Evolutionary conservation across 2,888 invertebrate genomes (phyloP).

Genomic region (Phasia obesa): DNA sequence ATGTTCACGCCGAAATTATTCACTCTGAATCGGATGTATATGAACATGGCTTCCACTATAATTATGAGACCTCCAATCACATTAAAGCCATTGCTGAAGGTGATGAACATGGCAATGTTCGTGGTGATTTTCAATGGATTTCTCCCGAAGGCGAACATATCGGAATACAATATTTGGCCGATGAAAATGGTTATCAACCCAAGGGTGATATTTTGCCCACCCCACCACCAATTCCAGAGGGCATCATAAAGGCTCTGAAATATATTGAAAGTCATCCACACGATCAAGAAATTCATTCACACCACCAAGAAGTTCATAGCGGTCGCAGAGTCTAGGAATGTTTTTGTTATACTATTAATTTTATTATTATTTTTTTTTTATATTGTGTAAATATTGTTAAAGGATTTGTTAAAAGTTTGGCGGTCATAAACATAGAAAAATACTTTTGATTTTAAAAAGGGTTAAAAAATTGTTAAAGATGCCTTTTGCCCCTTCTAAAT

Average conservation of each 20-base stretch:
- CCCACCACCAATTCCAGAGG: slow-evolving; percentile 73
- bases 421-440: no score
- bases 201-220: slow-evolving; percentile 72
- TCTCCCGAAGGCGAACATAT: slow-evolving; percentile 78
- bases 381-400: not conserved
- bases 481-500: no score
- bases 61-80: slow-evolving; percentile 75
- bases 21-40: slow-evolving; percentile 72
- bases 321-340: slow-evolving; percentile 11
- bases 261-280: slow-evolving; percentile 82
- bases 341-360: slow-evolving; percentile 5
- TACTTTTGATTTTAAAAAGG: no score
- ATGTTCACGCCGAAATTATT: slow-evolving; percentile 71
- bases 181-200: slow-evolving; percentile 78
- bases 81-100: slow-evolving; percentile 72
- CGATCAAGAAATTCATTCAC: slow-evolving; percentile 74
- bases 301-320: not conserved
- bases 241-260: slow-evolving; percentile 79
- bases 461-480: no score
- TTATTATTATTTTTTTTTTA: not conserved
- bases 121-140: slow-evolving; percentile 75
- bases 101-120: slow-evolving; percentile 76
- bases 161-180: slow-evolving; percentile 75
- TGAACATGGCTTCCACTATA: slow-evolving; percentile 76
- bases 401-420: no score